Evolutionary conservation across 1,140 invertebrate species (phyloP), one percentile per base, ranked within the genome.

Genomic region (Thalassaphorura encarpata): DNA sequence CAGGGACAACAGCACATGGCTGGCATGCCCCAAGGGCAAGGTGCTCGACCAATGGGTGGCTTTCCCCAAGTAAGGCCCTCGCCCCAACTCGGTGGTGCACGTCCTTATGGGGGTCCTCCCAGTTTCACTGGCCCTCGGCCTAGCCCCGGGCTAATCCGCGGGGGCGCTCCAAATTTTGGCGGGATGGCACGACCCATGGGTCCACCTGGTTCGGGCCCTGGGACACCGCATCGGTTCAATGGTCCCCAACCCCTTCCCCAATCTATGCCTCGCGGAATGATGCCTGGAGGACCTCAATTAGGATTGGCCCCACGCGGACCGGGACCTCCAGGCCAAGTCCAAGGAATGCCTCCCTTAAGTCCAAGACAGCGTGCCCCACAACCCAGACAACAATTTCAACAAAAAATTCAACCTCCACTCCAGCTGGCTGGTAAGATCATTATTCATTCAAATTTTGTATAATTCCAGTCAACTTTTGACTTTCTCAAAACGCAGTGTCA

Each of bases 211-310:
- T 36, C 46, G 43, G n/a, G 11, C 33, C 11, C n/a, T 11, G 62
- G 62, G 3, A 52, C 54, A 8, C 66, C 66, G 23, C 62, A 64
- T 39, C 48, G 62, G 11, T 63, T 65, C 42, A 66, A 64, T 26
- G 63, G 62, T 16, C 60, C 56, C 56, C 58, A 31, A 43, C 48
- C 31, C 41, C 45, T 26, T 16, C 63, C 52, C 41, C 33, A 36
- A n/a, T n/a, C 11, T 21, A 36, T 16, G 48, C 52, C 55, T 33
- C 18, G 56, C 2, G 50, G 58, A n/a, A 27, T 39, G 27, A 19
- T 24, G 16, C 55, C 33, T 27, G n/a, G 8, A 13, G 46, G 50
- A 45, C 54, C 49, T 21, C 46, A 42, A 19, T 33, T 43, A 52
- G 52, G 45, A 36, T 26, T 48, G 26, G n/a, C n/a, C n/a, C n/a